Percentiles rank a stretch among this genome's conserved stretches.
Conservation (phyloP, 2,797 vertebrate genomes). For the Selene dorsalis region DNA sequence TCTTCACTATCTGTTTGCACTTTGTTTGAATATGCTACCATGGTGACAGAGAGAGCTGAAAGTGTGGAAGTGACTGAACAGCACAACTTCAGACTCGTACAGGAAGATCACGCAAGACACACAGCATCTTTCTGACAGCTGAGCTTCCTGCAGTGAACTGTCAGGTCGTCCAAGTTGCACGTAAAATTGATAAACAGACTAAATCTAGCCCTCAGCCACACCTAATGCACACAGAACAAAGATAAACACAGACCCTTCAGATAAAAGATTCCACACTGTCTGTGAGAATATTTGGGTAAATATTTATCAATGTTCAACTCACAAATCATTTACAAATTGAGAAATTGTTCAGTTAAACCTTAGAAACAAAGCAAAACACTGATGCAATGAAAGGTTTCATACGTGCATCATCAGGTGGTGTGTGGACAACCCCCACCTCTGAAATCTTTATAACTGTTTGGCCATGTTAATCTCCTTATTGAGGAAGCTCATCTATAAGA, state of each 20-base stretch:
- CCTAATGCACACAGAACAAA: not conserved
- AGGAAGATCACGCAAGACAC: conserved; percentile 4
- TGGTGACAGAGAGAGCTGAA: conserved; percentile 1
- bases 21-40: conserved; percentile 35
- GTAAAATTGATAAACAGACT: not conserved
- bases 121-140: not conserved
- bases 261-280: not conserved
- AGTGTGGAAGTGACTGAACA: conserved; percentile 22
- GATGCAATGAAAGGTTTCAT: too few relatives aligned
- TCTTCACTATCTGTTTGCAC: conserved; percentile 11
- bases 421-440: too few relatives aligned
- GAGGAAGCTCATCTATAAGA: not conserved
- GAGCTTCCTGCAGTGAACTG: conserved; percentile 1
- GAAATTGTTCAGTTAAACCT: not conserved
- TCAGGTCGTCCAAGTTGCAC: not conserved
- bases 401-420: too few relatives aligned
- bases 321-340: too few relatives aligned
- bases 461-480: not conserved
- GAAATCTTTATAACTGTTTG: not conserved
- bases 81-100: not conserved
- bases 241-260: not conserved
- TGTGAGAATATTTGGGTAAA: not conserved
- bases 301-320: too few relatives aligned
- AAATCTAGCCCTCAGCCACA: not conserved
- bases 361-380: too few relatives aligned